Conservation (phyloP, 1,140 invertebrate species). For the Penaeus chinensis region DNA sequence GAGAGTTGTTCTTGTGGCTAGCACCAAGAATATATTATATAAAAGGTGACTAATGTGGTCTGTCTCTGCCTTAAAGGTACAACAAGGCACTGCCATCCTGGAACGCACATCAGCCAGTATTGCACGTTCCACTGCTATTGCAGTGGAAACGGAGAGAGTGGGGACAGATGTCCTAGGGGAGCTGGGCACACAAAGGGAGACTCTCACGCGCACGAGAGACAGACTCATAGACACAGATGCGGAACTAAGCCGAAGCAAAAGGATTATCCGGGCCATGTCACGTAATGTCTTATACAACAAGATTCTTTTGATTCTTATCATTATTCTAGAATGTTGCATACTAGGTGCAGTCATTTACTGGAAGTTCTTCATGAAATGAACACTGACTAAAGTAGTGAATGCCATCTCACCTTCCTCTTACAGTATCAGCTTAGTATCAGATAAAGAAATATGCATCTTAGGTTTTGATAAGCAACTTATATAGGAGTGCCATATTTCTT, state of each 20-base stretch:
- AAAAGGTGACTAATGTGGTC: background rate
- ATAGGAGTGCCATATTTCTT: too few relatives aligned
- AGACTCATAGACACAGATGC: slow-evolving; percentile 75
- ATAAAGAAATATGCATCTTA: too few relatives aligned
- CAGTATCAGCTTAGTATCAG: too few relatives aligned
- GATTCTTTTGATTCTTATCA: slow-evolving; percentile 76
- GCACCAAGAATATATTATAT: slow-evolving; percentile 10
- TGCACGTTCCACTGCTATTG: slow-evolving; percentile 66
- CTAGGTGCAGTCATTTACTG: slow-evolving; percentile 74
- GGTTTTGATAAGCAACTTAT: too few relatives aligned
- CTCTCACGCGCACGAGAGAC: slow-evolving; percentile 74
- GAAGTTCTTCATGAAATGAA: slow-evolving; percentile 70
- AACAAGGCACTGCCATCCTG: slow-evolving; percentile 74
- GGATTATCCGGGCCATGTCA: slow-evolving; percentile 75
- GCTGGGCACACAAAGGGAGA: slow-evolving; percentile 75
- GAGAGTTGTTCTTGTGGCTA: background rate
- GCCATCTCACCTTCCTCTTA: too few relatives aligned
- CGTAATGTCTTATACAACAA: slow-evolving; percentile 77
- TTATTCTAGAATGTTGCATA: slow-evolving; percentile 75
- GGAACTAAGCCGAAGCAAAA: slow-evolving; percentile 73
- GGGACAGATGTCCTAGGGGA: slow-evolving; percentile 81
- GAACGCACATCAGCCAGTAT: slow-evolving; percentile 77
- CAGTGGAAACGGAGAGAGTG: slow-evolving; percentile 82
- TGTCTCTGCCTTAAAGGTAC: background rate
- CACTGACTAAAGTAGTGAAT: background rate